Evolutionary conservation across 2,113 vertebrate genomes (phyloP).

Genomic region (Dasyornis broadbenti): DNA sequence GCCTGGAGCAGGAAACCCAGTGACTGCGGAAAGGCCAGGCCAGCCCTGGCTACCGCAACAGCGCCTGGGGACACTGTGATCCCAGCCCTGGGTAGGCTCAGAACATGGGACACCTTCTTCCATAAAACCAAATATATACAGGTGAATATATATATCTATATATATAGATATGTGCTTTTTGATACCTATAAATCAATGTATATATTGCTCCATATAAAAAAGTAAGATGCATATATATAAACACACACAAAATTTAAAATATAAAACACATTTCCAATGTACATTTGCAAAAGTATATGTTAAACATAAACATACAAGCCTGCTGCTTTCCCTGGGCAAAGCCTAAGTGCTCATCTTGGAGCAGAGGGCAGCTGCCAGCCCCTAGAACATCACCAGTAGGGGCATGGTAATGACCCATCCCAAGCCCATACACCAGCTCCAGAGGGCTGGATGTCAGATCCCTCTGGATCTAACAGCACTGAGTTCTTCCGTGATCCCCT

Average conservation of each 20-base stretch:
- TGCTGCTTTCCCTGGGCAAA: neutral
- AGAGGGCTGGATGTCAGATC: neutral
- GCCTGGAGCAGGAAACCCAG: neutral
- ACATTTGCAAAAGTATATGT: neutral
- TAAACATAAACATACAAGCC: neutral
- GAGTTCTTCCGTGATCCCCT: neutral
- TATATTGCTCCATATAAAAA: neutral
- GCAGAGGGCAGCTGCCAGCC: neutral
- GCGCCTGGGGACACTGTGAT: rapidly evolving
- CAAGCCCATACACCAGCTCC: neutral
- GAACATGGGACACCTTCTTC: neutral
- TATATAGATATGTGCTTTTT: neutral
- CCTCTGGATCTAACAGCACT: neutral
- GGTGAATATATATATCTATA: neutral
- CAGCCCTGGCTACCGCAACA: neutral
- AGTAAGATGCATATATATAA: neutral
- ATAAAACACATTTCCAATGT: neutral
- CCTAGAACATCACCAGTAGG: neutral
- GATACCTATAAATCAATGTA: neutral
- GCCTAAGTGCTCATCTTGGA: neutral
- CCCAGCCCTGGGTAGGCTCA: neutral
- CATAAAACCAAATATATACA: neutral
- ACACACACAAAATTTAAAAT: neutral
- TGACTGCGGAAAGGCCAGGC: neutral
- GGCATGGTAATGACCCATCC: neutral